Conservation (phyloP, 1,140 invertebrate species). For the Neodiprion fabricii region DNA sequence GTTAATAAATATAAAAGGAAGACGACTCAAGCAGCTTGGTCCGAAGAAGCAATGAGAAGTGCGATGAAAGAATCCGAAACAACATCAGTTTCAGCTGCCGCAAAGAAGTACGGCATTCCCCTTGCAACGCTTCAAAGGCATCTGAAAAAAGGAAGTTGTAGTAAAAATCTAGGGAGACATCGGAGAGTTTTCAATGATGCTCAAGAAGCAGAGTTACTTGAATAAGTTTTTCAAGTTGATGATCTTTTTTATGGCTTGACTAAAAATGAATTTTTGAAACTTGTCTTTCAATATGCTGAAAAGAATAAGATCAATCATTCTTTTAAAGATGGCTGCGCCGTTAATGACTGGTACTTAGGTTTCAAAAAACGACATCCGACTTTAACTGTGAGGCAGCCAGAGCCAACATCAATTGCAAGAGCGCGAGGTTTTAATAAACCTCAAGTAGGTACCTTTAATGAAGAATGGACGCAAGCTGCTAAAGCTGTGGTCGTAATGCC, state of each 20-base stretch:
- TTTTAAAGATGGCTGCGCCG: constrained; percentile 40
- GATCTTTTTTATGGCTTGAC: constrained; percentile 35
- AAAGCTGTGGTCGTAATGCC: too few relatives aligned
- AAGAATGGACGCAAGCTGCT: too few relatives aligned
- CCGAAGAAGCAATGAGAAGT: constrained; percentile 9
- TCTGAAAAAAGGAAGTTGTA: constrained; percentile 13
- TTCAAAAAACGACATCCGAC: constrained; percentile 39
- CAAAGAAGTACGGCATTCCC: constrained; percentile 19
- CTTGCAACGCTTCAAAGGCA: constrained; percentile 15
- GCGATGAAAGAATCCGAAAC: constrained; percentile 16
- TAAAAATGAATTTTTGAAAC: constrained; percentile 28
- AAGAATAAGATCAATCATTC: constrained; percentile 36
- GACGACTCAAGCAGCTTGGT: constrained; percentile 16
- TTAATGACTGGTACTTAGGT: constrained; percentile 37
- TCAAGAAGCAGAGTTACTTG: constrained; percentile 28
- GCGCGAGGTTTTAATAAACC: constrained; percentile 41
- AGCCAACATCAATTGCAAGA: constrained; percentile 41
- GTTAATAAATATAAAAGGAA: constrained; percentile 21
- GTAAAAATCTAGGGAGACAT: constrained; percentile 18
- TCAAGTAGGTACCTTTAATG: too few relatives aligned
- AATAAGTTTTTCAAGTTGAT: constrained; percentile 22
- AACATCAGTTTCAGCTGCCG: constrained; percentile 11
- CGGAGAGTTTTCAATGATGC: constrained; percentile 23
- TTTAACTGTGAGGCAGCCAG: constrained; percentile 35
- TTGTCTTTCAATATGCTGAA: constrained; percentile 35